Base-by-base conservation (phyloP, 2,888 invertebrate species). In the Hypselothyrea guttata region DNA sequence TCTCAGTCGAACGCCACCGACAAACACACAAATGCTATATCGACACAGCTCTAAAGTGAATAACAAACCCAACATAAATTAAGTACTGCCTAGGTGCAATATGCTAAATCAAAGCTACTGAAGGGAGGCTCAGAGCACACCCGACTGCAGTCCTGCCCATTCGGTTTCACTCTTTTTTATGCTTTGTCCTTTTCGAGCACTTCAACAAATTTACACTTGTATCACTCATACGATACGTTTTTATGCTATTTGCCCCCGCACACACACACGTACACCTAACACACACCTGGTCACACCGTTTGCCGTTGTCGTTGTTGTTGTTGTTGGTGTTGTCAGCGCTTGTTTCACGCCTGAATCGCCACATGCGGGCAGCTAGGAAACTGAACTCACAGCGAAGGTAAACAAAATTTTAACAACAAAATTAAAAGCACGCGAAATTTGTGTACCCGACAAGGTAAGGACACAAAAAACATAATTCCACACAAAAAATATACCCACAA, bases 141-240 rank as follows among this genome's bases (percentile, higher is more conserved):
- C 5, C 22, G 22, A 22, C 22, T 22, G 22, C 22, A 22, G 22
- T 22, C 3, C 22, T 5, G 2, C 22, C n/a, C 16, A 11, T 52
- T 48, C 9, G n/a, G 13, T 31, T 15, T 45, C 13, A 42, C 22
- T 22, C 30, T 7, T 51, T 52, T 75, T 65, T 58, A 49, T 51
- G 62, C 62, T 76, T 60, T 74, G 65, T 49, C 58, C 57, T 49
- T 52, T 54, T 55, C 48, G 49, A 75, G 74, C 76, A 74, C 78
- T 83, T 83, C 65, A 78, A 75, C 76, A 75, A 82, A 78, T 82
- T 78, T 78, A 79, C 83, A 83, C 83, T 74, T 79, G 76, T 74
- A 79, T 78, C 83, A 83, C 78, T 83, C 79, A 78, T 75, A 78
- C 71, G 83, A 64, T 34, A 33, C 56, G 71, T 74, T 73, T 66